Evolutionary conservation across 1,140 invertebrate species (phyloP).

Genomic region (Lysiphlebus fabarum): DNA sequence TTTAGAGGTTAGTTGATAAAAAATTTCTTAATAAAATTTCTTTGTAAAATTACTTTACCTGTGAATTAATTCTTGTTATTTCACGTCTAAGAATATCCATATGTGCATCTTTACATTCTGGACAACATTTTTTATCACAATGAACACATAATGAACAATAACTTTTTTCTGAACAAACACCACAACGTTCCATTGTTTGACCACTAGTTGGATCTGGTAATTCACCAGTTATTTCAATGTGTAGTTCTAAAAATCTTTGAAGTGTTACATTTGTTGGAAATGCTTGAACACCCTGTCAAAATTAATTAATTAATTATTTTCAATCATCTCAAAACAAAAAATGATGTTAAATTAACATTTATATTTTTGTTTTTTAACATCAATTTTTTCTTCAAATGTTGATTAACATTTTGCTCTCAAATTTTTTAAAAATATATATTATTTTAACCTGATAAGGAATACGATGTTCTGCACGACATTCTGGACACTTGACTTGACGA

Average conservation of each 20-base stretch:
- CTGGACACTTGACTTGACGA: slow-evolving; percentile 96
- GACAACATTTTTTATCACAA: slow-evolving; percentile 91
- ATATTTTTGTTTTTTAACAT: no score
- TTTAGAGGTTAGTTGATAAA: slow-evolving; percentile 4
- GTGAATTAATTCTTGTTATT: slow-evolving; percentile 90
- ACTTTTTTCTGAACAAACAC: slow-evolving; percentile 92
- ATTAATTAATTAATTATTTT: neutral
- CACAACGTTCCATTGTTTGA: slow-evolving; percentile 81
- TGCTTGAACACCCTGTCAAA: slow-evolving; percentile 75
- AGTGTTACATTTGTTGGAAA: slow-evolving; percentile 96
- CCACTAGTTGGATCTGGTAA: slow-evolving; percentile 82
- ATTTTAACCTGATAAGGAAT: slow-evolving; percentile 79
- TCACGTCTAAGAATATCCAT: slow-evolving; percentile 93
- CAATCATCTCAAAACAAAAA: no score
- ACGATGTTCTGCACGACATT: slow-evolving; percentile 95
- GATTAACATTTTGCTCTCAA: no score
- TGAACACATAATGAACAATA: slow-evolving; percentile 86
- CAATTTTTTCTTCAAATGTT: no score
- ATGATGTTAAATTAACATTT: no score
- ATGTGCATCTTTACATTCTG: slow-evolving; percentile 88
- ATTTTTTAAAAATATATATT: neutral
- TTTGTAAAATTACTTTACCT: slow-evolving; percentile 59
- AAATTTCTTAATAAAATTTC: no score
- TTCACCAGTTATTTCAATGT: slow-evolving; percentile 90
- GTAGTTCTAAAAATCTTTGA: slow-evolving; percentile 90